Percentiles rank a stretch among this genome's conserved stretches.
Conservation (phyloP, 1,140 invertebrate genomes). For the Holcopasites calliopsidis region DNA sequence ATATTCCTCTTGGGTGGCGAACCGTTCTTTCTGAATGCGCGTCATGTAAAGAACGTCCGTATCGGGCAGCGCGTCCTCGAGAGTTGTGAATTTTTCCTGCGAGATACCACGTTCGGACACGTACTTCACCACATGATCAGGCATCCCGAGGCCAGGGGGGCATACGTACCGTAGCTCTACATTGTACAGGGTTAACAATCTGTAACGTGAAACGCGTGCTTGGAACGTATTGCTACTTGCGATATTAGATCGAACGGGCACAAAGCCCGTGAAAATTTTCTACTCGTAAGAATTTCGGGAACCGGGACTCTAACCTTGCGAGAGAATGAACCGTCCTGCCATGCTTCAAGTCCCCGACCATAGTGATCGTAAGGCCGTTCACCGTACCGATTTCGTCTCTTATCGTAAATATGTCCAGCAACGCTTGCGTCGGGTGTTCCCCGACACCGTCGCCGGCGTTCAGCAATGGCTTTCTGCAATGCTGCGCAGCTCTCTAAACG, state of each 20-base stretch:
- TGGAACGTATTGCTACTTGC: no score
- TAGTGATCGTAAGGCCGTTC: slow-evolving; percentile 95
- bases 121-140: slow-evolving; percentile 89
- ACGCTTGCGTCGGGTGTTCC: slow-evolving; percentile 98
- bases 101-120: slow-evolving; percentile 88
- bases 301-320: slow-evolving; percentile 83
- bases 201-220: slow-evolving; percentile 56
- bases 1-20: slow-evolving; percentile 91
- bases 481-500: slow-evolving; percentile 87
- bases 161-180: slow-evolving; percentile 95
- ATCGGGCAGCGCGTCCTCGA: slow-evolving; percentile 93
- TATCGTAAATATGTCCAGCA: slow-evolving; percentile 99
- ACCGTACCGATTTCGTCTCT: slow-evolving; percentile 99
- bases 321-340: slow-evolving; percentile 99
- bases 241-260: no score
- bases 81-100: slow-evolving; percentile 85
- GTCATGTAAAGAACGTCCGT: slow-evolving; percentile 99
- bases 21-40: slow-evolving; percentile 97
- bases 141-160: slow-evolving; percentile 93
- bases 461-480: slow-evolving; percentile 93
- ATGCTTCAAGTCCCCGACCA: slow-evolving; percentile 98
- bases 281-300: no score
- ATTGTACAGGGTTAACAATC: slow-evolving; percentile 93
- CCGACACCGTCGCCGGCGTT: slow-evolving; percentile 99
- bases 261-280: no score